Conservation (phyloP, 2,797 vertebrate species). For the Tolypeutes matacus region DNA sequence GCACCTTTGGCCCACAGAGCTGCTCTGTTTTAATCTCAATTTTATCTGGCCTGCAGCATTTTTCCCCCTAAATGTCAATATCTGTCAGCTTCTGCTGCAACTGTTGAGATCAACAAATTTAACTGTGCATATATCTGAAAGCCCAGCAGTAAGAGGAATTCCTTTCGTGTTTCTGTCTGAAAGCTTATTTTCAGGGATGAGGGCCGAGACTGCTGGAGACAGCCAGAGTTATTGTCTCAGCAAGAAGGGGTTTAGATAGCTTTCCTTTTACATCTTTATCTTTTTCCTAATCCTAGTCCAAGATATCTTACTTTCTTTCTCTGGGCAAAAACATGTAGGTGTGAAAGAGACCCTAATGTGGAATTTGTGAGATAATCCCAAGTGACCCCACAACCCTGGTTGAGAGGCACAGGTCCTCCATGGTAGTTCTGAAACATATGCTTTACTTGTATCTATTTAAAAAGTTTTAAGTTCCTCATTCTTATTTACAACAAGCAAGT, state of each 20-base stretch:
- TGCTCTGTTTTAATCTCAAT: conserved; percentile 58
- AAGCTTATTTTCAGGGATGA: not conserved
- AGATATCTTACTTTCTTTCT: not conserved
- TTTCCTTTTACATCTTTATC: not conserved
- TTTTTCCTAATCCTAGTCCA: not conserved
- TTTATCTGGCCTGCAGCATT: conserved; percentile 49
- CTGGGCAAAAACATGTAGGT: not conserved
- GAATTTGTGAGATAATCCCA: not conserved
- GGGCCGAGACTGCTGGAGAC: not conserved
- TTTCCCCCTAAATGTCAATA: conserved; percentile 53
- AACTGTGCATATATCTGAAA: not conserved
- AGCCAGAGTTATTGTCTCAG: not conserved
- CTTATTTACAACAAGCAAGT: not conserved
- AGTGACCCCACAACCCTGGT: not conserved
- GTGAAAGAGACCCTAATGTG: not conserved
- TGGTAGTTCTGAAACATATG: not conserved
- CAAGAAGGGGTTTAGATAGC: not conserved
- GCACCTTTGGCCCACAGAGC: not conserved
- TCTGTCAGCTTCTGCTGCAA: conserved; percentile 28
- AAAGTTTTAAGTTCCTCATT: conserved; percentile 4
- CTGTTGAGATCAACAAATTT: conserved; percentile 18
- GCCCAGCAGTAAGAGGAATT: not conserved
- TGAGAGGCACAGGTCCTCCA: not conserved
- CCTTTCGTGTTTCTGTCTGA: not conserved
- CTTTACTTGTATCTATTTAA: not conserved